Percentiles rank a stretch among this genome's conserved stretches.
Evolutionary conservation across 2,888 invertebrate species (phyloP).

Genomic region (Himalopsyche tibetana): DNA sequence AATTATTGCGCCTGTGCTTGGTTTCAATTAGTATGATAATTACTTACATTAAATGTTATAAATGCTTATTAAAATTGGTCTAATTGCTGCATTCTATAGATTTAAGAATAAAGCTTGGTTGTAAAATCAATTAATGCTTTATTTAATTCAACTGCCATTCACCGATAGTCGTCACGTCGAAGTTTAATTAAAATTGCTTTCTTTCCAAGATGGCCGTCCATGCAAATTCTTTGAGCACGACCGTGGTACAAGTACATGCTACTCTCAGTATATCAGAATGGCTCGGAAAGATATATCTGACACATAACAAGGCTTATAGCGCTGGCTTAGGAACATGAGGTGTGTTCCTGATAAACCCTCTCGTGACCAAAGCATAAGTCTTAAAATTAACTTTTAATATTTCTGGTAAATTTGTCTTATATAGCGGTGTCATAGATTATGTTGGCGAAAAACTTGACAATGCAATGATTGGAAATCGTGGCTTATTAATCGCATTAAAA

Average conservation of each 20-base stretch:
- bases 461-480: too few species aligned
- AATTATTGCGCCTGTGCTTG: too few species aligned
- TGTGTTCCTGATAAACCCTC: constrained; percentile 59
- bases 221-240: constrained; percentile 63
- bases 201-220: constrained; percentile 48
- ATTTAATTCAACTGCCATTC: neutral
- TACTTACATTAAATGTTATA: too few species aligned
- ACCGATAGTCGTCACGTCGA: constrained; percentile 22
- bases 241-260: constrained; percentile 54
- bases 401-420: neutral
- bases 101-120: neutral
- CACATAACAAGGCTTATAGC: constrained; percentile 61
- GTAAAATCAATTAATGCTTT: constrained; percentile 10
- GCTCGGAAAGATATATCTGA: constrained; percentile 59
- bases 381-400: neutral
- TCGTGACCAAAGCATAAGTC: neutral
- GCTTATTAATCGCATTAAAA: too few species aligned
- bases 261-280: constrained; percentile 49
- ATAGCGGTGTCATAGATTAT: too few species aligned
- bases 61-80: too few species aligned
- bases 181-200: constrained; percentile 34
- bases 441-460: too few species aligned
- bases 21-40: too few species aligned
- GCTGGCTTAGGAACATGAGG: constrained; percentile 57
- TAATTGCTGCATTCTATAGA: too few species aligned